A percentile compares a stretch with the other conserved stretches of the same genome.
Conservation (phyloP, 2,888 invertebrate species). For the Miltochrista miniata region DNA sequence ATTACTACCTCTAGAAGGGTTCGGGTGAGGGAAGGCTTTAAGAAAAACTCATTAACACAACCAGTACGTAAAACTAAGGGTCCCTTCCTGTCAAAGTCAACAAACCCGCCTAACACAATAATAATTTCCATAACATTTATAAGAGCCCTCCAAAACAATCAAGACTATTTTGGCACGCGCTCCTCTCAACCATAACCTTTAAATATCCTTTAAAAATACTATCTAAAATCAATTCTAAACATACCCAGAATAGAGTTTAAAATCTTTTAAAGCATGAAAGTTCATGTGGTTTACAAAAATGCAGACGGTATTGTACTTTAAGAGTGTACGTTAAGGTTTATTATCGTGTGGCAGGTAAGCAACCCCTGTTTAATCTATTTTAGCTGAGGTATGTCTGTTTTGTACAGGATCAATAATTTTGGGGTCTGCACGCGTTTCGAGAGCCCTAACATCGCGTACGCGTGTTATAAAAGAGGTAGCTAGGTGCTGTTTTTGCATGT, state of each 20-base stretch:
- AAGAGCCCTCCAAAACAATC: slow-evolving; percentile 35
- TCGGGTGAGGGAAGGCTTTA: too few species aligned
- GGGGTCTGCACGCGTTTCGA: slow-evolving; percentile 16
- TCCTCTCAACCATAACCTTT: slow-evolving; percentile 44
- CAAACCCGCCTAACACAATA: slow-evolving; percentile 11
- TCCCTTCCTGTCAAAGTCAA: background rate
- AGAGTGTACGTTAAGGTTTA: slow-evolving; percentile 17
- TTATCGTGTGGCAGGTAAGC: slow-evolving; percentile 18
- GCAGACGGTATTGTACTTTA: slow-evolving; percentile 15
- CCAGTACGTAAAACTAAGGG: too few species aligned
- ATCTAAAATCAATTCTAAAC: background rate
- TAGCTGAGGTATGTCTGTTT: slow-evolving; percentile 16
- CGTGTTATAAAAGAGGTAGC: slow-evolving; percentile 19
- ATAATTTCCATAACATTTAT: slow-evolving; percentile 28
- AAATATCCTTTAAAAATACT: slow-evolving; percentile 17
- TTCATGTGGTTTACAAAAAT: slow-evolving; percentile 22
- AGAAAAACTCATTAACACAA: too few species aligned
- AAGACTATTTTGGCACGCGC: slow-evolving; percentile 45
- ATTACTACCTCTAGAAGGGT: too few species aligned
- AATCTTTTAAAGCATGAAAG: slow-evolving; percentile 6
- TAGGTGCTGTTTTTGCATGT: background rate
- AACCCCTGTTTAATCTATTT: slow-evolving; percentile 29
- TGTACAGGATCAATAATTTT: slow-evolving; percentile 39
- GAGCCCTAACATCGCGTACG: slow-evolving; percentile 8
- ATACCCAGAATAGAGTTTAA: slow-evolving; percentile 4